Evolutionary conservation across 2,113 vertebrate genomes (phyloP).

Genomic region (Oplegnathus fasciatus): DNA sequence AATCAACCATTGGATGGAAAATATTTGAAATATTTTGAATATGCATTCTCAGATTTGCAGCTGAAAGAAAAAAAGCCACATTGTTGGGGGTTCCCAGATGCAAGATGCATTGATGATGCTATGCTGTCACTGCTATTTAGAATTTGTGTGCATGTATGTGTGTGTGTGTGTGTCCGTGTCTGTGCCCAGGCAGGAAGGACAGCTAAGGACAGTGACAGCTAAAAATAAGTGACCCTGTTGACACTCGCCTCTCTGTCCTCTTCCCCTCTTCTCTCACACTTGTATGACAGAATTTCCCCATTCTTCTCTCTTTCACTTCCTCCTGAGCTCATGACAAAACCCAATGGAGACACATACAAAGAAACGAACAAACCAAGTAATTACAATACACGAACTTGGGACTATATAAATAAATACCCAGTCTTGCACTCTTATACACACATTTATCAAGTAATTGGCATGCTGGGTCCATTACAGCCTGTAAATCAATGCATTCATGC

Average conservation of each 20-base stretch:
- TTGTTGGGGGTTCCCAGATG: not conserved
- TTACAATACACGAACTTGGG: not conserved
- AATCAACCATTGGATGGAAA: constrained; percentile 20
- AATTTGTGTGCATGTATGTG: not conserved
- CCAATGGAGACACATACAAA: constrained; percentile 18
- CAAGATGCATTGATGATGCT: not conserved
- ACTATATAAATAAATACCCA: not conserved
- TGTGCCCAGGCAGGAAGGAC: constrained; percentile 49
- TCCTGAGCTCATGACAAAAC: constrained; percentile 40
- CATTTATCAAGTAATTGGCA: not conserved
- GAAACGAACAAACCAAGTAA: not conserved
- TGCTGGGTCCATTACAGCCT: not conserved
- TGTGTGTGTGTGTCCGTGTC: constrained; percentile 22
- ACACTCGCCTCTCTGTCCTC: constrained; percentile 54
- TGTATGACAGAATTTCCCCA: constrained; percentile 54
- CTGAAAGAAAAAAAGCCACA: constrained; percentile 4
- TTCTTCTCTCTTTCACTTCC: constrained; percentile 60
- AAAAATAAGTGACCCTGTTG: constrained; percentile 75
- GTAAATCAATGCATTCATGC: not conserved
- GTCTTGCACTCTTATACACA: not conserved
- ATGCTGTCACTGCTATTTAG: not conserved
- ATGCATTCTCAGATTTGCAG: constrained; percentile 32
- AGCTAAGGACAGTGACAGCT: constrained; percentile 54
- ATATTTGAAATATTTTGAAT: constrained; percentile 42
- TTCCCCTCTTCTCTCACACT: constrained; percentile 59